These are phyloP conservation scores for Ectemnius cavifrons DNA, from an alignment of 2,888 invertebrate genomes.

Conservation along the genomic window DNA sequence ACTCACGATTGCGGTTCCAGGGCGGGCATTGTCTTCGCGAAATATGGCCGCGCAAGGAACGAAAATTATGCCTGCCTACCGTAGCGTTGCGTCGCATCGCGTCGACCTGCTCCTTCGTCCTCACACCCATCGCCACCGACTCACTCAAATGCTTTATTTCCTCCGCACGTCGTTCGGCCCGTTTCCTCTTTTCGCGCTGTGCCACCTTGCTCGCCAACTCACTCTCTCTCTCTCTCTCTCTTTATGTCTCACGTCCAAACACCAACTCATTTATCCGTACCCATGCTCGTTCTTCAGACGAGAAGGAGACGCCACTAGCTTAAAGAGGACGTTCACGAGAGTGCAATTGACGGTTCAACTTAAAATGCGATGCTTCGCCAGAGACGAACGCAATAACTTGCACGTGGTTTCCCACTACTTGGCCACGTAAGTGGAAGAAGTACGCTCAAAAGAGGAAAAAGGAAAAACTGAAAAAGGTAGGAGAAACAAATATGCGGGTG, in stretches of 20 bases:
- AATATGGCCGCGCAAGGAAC: slow-evolving; percentile 59
- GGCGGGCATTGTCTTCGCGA: slow-evolving; percentile 59
- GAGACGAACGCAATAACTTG: background rate
- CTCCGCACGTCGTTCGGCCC: slow-evolving; percentile 36
- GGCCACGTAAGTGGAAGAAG: background rate
- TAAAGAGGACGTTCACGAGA: background rate
- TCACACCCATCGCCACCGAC: slow-evolving; percentile 9
- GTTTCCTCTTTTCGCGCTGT: slow-evolving; percentile 38
- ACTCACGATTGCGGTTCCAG: slow-evolving; percentile 63
- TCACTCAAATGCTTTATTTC: slow-evolving; percentile 59
- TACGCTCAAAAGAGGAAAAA: background rate
- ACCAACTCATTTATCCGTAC: slow-evolving; percentile 47
- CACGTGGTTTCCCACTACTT: background rate
- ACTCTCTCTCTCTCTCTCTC: slow-evolving; percentile 15
- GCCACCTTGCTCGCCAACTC: background rate
- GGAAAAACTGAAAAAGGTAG: background rate
- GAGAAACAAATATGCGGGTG: background rate
- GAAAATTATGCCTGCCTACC: slow-evolving; percentile 55
- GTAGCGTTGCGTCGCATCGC: no score
- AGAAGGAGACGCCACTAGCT: background rate
- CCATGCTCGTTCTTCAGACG: background rate
- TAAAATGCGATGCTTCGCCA: background rate
- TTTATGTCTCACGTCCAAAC: slow-evolving; percentile 19
- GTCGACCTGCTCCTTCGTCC: background rate
- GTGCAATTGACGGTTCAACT: background rate